Conservation (phyloP, 2,113 vertebrate species). For the Saiga tatarica region DNA sequence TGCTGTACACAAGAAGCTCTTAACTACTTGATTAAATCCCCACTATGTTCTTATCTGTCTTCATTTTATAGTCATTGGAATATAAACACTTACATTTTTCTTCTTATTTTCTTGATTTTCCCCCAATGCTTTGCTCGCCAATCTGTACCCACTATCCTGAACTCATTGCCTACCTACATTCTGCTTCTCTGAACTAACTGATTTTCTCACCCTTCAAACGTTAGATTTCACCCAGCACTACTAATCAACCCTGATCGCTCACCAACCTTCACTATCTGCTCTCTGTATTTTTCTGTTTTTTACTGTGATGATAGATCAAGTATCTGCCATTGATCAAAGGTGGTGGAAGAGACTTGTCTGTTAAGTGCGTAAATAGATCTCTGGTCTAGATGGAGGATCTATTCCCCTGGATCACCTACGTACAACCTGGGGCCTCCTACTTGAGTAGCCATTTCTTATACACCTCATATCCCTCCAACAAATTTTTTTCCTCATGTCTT, state of each 20-base stretch:
- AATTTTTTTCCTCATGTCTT: background rate
- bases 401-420: background rate
- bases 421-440: background rate
- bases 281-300: background rate
- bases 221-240: background rate
- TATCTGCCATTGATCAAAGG: background rate
- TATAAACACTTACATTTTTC: background rate
- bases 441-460: background rate
- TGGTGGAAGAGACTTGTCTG: background rate
- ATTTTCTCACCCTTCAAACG: background rate
- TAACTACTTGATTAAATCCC: background rate
- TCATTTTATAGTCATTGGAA: background rate
- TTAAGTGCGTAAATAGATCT: background rate
- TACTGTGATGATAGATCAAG: background rate
- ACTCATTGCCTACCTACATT: background rate
- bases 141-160: background rate
- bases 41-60: background rate
- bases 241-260: background rate
- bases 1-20: background rate
- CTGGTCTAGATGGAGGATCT: background rate
- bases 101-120: background rate
- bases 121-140: background rate
- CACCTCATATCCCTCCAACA: background rate
- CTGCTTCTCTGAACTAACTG: background rate
- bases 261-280: background rate